phyloP scores from a whole-genome alignment of 2,888 invertebrate genomes.

The Aplocera efformata region DNA sequence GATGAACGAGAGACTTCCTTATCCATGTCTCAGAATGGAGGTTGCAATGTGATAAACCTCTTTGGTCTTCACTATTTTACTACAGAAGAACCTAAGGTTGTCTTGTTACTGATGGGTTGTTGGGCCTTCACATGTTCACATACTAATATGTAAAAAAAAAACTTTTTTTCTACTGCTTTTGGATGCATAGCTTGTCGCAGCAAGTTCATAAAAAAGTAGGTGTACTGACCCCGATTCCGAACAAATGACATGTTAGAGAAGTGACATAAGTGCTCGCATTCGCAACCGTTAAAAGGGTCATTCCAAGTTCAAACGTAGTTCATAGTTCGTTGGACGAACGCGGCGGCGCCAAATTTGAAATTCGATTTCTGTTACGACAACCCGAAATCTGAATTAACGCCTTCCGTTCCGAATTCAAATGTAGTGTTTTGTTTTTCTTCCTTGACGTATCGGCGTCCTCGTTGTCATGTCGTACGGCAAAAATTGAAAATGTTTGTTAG shows the following conservation, averaged over 20 bases:
- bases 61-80: no score
- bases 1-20: no score
- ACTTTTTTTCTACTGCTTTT: no score
- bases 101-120: no score
- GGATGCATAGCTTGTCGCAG: no score
- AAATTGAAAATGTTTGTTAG: no score
- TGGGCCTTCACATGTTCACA: no score
- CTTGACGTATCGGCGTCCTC: constrained; percentile 3
- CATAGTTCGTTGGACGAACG: constrained; percentile 45
- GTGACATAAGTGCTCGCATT: constrained; percentile 33
- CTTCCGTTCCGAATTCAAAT: constrained; percentile 20
- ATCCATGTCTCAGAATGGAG: no score
- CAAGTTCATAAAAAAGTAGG: no score
- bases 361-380: constrained; percentile 34
- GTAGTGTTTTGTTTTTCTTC: constrained; percentile 9
- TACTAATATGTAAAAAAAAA: no score
- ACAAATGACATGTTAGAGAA: constrained; percentile 22
- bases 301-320: constrained; percentile 33
- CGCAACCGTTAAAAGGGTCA: constrained; percentile 28
- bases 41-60: no score
- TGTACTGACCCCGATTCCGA: constrained; percentile 18
- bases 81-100: no score
- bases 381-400: constrained; percentile 13
- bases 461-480: constrained; percentile 9
- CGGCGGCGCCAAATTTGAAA: constrained; percentile 51